Conservation (phyloP, 2,888 invertebrate genomes). For the Cryptus armator region DNA sequence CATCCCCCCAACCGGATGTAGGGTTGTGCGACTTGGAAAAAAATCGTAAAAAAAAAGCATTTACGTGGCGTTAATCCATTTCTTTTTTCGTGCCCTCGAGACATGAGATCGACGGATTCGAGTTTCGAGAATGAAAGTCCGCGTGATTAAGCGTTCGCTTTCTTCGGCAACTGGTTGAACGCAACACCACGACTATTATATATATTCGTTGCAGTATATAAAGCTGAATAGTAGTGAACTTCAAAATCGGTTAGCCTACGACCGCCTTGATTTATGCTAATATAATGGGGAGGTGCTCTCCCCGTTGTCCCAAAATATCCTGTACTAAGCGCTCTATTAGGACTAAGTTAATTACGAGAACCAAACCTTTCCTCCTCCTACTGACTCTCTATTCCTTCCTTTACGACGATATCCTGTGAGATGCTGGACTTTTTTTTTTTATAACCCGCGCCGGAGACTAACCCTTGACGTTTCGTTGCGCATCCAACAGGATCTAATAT, state of each 20-base stretch:
- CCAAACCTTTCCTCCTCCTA: constrained; percentile 72
- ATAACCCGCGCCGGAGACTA: constrained; percentile 43
- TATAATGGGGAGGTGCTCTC: constrained; percentile 69
- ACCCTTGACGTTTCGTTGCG: constrained; percentile 49
- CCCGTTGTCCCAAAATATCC: constrained; percentile 73
- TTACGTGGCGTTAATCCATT: constrained; percentile 44
- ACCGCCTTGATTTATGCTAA: constrained; percentile 79
- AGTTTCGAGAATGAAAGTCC: constrained; percentile 36
- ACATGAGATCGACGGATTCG: constrained; percentile 2
- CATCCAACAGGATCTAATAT: constrained; percentile 51
- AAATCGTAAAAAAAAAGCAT: constrained; percentile 4
- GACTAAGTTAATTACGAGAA: constrained; percentile 80
- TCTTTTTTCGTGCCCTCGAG: constrained; percentile 24
- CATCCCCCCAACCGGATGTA: constrained; percentile 15
- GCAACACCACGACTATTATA: constrained; percentile 13
- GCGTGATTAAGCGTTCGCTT: constrained; percentile 45
- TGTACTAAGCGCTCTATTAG: constrained; percentile 80
- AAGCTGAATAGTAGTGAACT: constrained; percentile 48
- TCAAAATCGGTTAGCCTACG: constrained; percentile 47
- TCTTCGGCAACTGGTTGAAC: constrained; percentile 14
- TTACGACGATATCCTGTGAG: constrained; percentile 61
- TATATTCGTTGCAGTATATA: constrained; percentile 5
- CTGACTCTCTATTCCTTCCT: constrained; percentile 66
- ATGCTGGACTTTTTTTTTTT: constrained; percentile 52
- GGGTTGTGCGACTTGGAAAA: neutral